These are phyloP conservation scores for Xylophagus ater DNA, from an alignment of 2,888 invertebrate species.

Conservation along the genomic window DNA sequence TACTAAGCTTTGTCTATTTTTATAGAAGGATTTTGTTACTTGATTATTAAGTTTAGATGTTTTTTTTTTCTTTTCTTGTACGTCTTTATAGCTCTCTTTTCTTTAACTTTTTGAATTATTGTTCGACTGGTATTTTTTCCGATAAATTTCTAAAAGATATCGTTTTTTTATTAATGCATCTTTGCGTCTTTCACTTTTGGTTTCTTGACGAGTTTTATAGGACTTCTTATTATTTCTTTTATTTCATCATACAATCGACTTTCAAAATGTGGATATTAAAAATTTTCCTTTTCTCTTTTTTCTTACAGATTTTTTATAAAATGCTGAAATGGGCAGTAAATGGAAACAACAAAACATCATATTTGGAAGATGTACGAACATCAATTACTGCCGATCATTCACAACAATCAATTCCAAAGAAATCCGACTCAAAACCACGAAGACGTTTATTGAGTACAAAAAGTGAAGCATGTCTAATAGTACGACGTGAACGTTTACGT, in stretches of 20 bases:
- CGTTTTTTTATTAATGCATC: not conserved
- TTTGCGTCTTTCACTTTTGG: not conserved
- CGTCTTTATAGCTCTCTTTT: too few species aligned
- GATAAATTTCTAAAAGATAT: not conserved
- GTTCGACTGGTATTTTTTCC: not conserved
- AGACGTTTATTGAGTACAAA: constrained; percentile 11
- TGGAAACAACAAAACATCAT: constrained; percentile 26
- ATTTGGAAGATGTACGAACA: constrained; percentile 21
- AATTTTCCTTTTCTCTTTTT: constrained; percentile 3
- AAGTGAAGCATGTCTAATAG: constrained; percentile 11
- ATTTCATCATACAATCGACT: constrained; percentile 1
- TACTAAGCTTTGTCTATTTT: too few species aligned
- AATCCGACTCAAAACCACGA: not conserved
- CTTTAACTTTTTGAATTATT: not conserved
- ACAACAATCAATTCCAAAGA: not conserved
- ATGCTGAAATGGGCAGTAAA: constrained; percentile 38
- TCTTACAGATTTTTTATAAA: constrained; percentile 7
- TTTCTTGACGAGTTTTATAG: not conserved
- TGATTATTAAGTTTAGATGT: too few species aligned
- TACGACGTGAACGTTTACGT: constrained; percentile 19
- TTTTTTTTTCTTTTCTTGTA: too few species aligned
- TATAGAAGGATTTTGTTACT: too few species aligned
- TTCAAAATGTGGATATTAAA: not conserved
- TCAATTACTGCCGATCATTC: not conserved
- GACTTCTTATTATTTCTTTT: constrained; percentile 1